Base-by-base conservation (phyloP, 2,888 invertebrate species). In the Lasioglossum zephyrum region DNA sequence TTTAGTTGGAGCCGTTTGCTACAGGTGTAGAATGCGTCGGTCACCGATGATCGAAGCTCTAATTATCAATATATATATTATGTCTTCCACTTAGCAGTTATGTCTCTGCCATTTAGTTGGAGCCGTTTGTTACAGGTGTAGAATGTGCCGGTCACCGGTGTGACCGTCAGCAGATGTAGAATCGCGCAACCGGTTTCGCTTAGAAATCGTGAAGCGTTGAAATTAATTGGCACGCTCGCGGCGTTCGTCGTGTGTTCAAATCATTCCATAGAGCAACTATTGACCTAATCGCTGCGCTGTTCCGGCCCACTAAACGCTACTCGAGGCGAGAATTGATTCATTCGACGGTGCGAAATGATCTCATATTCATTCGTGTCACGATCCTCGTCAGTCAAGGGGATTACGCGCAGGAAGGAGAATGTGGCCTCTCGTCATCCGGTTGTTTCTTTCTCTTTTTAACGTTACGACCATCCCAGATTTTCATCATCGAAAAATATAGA, bases 311-410 rank as follows among this genome's bases (percentile, higher is more conserved):
- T 75, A 44, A 75, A 60, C 31, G 39, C 49, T 69, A 70, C 13
- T 47, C 47, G 16, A 57, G 36, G 36, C 73, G 22, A 26, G 73
- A 16, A n/a, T 75, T 49, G 47, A 63, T 73, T 73, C 36, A 39
- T 49, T 63, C 36, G 60, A 1, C 9, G 16, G 13, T 70, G 70
- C 73, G 69, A 81, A 77, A 44, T 74, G 81, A 82, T 80, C 81
- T 74, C 74, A 81, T 75, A 73, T 77, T n/a, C 73, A 77, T 77
- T 83, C 77, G 66, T 36, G 57, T 74, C 73, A 74, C 73, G 83
- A 74, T 60, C 69, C 31, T 31, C 39, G 6, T 47, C 22, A 57
- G 26, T 16, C 47, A 26, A 49, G 63, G 36, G 73, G 79, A 84
- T 84, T 84, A 70, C 79, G 84, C 13, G 49, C 5, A 60, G 57